phyloP scores from a whole-genome alignment of 2,113 vertebrate species.

The Sporophila hypoxantha region DNA sequence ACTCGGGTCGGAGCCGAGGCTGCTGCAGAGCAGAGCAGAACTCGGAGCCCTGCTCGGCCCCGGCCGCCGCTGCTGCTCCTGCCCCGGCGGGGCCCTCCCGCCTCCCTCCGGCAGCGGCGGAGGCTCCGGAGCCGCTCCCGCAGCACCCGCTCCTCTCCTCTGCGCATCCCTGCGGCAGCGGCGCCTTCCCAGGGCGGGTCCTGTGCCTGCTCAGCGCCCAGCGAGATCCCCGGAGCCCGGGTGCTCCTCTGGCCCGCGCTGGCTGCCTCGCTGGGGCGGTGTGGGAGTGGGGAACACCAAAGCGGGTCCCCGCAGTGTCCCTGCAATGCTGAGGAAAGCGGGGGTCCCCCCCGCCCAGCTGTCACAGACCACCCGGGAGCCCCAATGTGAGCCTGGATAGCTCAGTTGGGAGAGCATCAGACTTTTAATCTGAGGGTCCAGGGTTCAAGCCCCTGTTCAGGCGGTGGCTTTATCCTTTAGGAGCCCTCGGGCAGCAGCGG shows the following conservation, averaged over 20 bases:
- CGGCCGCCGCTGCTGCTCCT: not conserved
- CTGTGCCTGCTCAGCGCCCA: not conserved
- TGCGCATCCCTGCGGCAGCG: not conserved
- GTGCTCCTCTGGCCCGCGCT: not conserved
- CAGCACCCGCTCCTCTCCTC: not conserved
- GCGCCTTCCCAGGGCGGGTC: not conserved
- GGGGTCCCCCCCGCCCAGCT: rapidly evolving
- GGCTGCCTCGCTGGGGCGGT: not conserved
- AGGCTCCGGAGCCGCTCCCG: not conserved
- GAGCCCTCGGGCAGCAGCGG: rapidly evolving
- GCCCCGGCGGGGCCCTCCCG: not conserved
- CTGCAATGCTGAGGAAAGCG: rapidly evolving
- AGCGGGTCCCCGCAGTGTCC: rapidly evolving
- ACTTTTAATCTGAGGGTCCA: slow-evolving; percentile 54
- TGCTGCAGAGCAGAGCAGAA: slow-evolving; percentile 44
- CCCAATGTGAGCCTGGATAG: not conserved
- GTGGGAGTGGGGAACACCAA: too few species aligned
- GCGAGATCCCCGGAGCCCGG: not conserved
- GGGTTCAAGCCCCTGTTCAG: slow-evolving; percentile 41
- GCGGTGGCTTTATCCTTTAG: not conserved
- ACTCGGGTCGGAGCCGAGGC: slow-evolving; percentile 69
- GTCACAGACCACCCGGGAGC: rapidly evolving
- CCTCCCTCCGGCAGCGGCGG: too few species aligned
- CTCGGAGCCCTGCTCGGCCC: not conserved
- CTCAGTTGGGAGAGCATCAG: slow-evolving; percentile 49